Evolutionary conservation across 2,888 invertebrate genomes (phyloP), one percentile per base, ranked within the genome.

Genomic region (Beris morrisii): DNA sequence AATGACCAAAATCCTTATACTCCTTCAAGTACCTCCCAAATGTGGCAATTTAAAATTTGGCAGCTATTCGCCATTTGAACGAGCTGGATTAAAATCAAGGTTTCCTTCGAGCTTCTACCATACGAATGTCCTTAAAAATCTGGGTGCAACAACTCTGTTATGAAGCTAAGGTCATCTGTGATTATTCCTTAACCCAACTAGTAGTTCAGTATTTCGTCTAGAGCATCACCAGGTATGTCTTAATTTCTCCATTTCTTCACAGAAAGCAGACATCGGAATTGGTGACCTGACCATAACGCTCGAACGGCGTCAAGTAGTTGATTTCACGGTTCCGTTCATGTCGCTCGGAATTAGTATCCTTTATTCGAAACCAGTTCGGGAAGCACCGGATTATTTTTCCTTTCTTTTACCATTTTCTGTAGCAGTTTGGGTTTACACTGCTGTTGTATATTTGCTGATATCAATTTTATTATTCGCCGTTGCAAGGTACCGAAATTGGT

Each of bases 301-400:
- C 76, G 89, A 91, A 70, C 83, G 97, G 66, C 87, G 94, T 74
- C 86, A 87, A 72, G 88, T 87, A 44, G 92, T 93, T 13, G 93
- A 94, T 80, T 95, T 95, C 78, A 92, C 93, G 0, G 93, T 93
- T 82, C 96, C 97, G 0, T 97, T 95, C 82, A 95, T 97, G 92
- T 94, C 92, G 72, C 83, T 96, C 67, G 92, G 91, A 86, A 92
- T 93, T 74, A 90, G 92, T 74, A 92, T 95, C 77, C 80, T 93
- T 70, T 92, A 88, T 82, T 87, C 88, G 72, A 90, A 90, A 74
- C 88, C 92, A 5, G 83, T 84, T 69, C 87, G 88, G 69, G 87
- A 88, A 67, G 87, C 89, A 11, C 90, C 93, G n/a, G 88, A 90
- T 75, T 81, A 95, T 52, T 91, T 95, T 80, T 91, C 92, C 22